These are phyloP conservation scores for Chloroclystis v-ata DNA, from an alignment of 2,888 invertebrate species.

Conservation along the genomic window DNA sequence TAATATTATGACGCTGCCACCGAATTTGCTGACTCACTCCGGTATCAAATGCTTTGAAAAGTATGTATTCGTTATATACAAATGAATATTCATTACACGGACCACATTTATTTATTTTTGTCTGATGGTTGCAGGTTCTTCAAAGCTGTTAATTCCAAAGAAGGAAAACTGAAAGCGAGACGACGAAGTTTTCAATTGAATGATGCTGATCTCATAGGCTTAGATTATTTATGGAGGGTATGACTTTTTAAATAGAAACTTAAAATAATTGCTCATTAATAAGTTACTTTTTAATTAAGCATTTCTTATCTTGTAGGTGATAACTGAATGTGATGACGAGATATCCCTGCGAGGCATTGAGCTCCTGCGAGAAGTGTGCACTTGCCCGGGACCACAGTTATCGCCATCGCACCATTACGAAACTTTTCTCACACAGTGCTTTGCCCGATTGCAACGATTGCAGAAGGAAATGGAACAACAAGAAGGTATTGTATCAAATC, in stretches of 20 bases:
- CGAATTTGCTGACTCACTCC: conserved; percentile 93
- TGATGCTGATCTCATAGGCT: conserved; percentile 95
- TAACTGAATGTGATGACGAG: conserved; percentile 93
- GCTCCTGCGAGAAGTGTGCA: conserved; percentile 94
- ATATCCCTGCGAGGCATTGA: conserved; percentile 95
- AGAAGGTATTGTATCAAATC: conserved; percentile 50
- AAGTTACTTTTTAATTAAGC: not conserved
- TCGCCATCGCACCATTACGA: conserved; percentile 92
- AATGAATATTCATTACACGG: not conserved
- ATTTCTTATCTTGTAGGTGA: conserved; percentile 76
- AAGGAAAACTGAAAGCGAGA: conserved; percentile 93
- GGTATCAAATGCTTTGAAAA: conserved; percentile 93
- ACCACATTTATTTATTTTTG: too few relatives aligned
- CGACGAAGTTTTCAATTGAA: conserved; percentile 92
- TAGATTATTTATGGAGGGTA: conserved; percentile 97
- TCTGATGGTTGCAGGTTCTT: conserved; percentile 87
- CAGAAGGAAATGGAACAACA: conserved; percentile 87
- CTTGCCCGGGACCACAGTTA: conserved; percentile 92
- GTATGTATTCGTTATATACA: conserved; percentile 34
- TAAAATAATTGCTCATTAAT: too few relatives aligned
- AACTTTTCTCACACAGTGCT: conserved; percentile 93
- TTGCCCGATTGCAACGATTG: conserved; percentile 90
- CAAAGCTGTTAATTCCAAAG: conserved; percentile 96
- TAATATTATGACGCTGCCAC: conserved; percentile 94
- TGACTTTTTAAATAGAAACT: conserved; percentile 34